Evolutionary conservation across 64 coral and sea anemone genomes (phyloP), one percentile per base, ranked within the genome.

Genomic region (Dendronephthya gigantea): DNA sequence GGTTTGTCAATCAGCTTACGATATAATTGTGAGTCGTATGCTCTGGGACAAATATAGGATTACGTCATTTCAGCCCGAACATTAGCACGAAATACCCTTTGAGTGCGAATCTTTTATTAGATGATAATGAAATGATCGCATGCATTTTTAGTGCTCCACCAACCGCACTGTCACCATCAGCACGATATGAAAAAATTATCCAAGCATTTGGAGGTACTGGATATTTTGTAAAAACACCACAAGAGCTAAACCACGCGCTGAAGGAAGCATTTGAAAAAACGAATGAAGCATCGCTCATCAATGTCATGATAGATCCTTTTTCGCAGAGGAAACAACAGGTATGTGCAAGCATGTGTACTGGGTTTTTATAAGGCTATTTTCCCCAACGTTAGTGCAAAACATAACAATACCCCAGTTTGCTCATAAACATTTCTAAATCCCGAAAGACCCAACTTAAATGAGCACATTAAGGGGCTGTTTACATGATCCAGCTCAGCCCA

Each of bases 161-260:
- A 1, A 97, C 92, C 2, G 91, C 94, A 14, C 84, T 97, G 43
- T 35, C 87, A 1, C 94, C 94, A 30, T 81, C 84, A 9, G 83
- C 94, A 37, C 56, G 85, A 29, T 97, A 97, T 55, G 94, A 97
- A 83, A 83, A 62, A 91, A 97, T 97, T 34, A 93, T 93, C 4
- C 89, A 93, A 87, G 94, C 94, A 11, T 97, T 97, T 85, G 94
- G 89, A 23, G 89, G 94, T 68, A 91, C 88, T 82, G 94, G 94
- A 12, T 93, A 89, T 72, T 93, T 93, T 52, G 89, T 69, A 7
- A 50, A 97, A 83, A 97, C 91, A 31, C 87, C 88, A 68, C 51
- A 43, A 48, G 87, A 97, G 82, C 87, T 97, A 29, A 48, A 51
- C 17, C 40, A 70, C 35, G 94, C 89, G n/a, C 89, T 97, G 5